Conservation (phyloP, 2,113 vertebrate genomes). For the Conger conger region DNA sequence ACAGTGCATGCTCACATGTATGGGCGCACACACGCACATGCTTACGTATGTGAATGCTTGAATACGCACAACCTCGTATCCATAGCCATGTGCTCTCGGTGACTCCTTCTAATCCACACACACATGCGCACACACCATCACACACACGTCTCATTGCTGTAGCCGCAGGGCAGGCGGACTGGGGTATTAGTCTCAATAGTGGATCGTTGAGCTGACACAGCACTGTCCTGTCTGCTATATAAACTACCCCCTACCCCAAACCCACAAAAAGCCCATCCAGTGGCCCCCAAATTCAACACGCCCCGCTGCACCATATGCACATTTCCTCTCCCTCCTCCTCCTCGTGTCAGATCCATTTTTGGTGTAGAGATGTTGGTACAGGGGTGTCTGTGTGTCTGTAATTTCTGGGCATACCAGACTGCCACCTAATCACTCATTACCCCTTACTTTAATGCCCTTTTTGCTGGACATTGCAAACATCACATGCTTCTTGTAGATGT, state of each 20-base stretch:
- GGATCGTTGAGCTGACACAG: conserved; percentile 52
- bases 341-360: background rate
- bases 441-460: too few relatives aligned
- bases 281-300: conserved; percentile 19
- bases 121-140: background rate
- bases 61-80: background rate
- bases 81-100: background rate
- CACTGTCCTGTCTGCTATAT: conserved; percentile 35
- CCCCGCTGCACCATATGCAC: background rate
- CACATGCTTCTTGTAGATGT: background rate
- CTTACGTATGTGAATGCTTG: background rate
- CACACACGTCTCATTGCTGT: background rate
- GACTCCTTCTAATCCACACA: background rate
- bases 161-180: background rate
- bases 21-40: background rate
- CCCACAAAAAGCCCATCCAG: conserved; percentile 6
- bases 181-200: conserved; percentile 39
- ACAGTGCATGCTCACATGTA: background rate
- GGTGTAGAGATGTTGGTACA: background rate
- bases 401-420: background rate
- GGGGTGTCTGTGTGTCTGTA: background rate
- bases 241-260: conserved; percentile 44
- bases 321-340: background rate
- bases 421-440: background rate
- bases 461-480: background rate